Conservation (phyloP, 2,888 invertebrate species). For the Amaurobius ferox region DNA sequence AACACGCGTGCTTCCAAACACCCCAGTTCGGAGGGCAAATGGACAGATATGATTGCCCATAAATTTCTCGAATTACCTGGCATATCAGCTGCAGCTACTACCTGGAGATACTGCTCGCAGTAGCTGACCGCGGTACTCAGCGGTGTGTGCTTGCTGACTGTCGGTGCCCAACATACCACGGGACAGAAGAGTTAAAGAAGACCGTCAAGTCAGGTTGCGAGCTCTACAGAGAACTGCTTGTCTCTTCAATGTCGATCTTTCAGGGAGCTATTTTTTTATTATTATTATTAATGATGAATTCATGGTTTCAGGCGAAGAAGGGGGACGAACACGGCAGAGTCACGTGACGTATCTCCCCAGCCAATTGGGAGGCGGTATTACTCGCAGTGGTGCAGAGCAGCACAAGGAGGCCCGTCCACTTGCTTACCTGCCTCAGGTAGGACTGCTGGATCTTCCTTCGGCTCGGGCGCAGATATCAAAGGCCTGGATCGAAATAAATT, state of each 20-base stretch:
- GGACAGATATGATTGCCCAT: slow-evolving; percentile 70
- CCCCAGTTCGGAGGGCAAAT: slow-evolving; percentile 55
- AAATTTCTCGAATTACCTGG: slow-evolving; percentile 72
- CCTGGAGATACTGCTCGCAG: slow-evolving; percentile 37
- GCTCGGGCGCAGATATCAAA: slow-evolving; percentile 58
- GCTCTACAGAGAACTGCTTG: slow-evolving; percentile 41
- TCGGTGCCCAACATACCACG: slow-evolving; percentile 40
- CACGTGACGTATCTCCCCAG: slow-evolving; percentile 57
- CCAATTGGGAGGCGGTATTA: slow-evolving; percentile 44
- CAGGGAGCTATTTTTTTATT: slow-evolving; percentile 41
- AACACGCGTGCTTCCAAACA: slow-evolving; percentile 40
- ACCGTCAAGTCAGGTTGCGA: slow-evolving; percentile 34
- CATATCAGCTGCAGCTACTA: slow-evolving; percentile 70
- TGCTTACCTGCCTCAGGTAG: slow-evolving; percentile 65
- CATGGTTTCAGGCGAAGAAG: slow-evolving; percentile 44
- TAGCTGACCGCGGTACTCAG: slow-evolving; percentile 14
- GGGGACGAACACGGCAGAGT: slow-evolving; percentile 27
- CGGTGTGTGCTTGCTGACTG: slow-evolving; percentile 21
- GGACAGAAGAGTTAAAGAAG: slow-evolving; percentile 45
- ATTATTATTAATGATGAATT: slow-evolving; percentile 65
- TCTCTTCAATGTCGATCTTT: slow-evolving; percentile 57
- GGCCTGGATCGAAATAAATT: slow-evolving; percentile 69
- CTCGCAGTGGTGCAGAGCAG: slow-evolving; percentile 40
- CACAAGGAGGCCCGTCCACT: slow-evolving; percentile 62
- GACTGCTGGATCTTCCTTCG: slow-evolving; percentile 57